Evolutionary conservation across 2,113 vertebrate species (phyloP), one percentile per base, ranked within the genome.

Genomic region (Cephalopholis sonnerati): DNA sequence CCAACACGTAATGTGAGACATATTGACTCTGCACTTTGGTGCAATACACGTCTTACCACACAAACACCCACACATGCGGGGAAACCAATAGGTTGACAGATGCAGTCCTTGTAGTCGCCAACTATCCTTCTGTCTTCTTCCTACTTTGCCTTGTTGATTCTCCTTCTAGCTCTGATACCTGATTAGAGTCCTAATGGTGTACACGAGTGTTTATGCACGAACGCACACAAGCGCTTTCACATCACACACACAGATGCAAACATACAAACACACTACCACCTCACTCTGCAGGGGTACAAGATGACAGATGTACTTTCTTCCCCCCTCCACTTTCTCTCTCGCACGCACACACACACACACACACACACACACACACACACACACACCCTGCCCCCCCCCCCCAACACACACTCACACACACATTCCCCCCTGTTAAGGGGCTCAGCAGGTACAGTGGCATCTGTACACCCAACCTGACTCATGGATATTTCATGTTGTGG

Each of bases 401-500:
- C 46, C 57, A 29, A 50, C 58, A 71, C 70, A 73, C 76, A 74
- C 68, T 29, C 54, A 48, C 24, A 27, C 13, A 53, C 61, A 51
- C 71, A 67, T 25, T 4, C 17, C 67, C 46, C 81, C 65, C 89
- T 59, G 82, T 83, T 88, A 79, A 73, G 92, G 87, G 82, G 79
- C 87, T 81, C 80, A 87, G 84, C 78, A 83, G 88, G 87, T 89
- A 87, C 89, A 82, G 91, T 83, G 71, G 89, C 93, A 94, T 93
- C 93, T 94, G 92, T 79, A 84, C 24, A 46, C 89, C 74, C 81
- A 80, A 82, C 79, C 84, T 91, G 66, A 89, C 89, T 93, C 89
- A 93, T 93, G 82, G 91, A 93, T 94, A 91, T 93, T 94, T 94
- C 72, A 93, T 94, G 91, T 81, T 68, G 86, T 69, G 80, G 88